Percentiles rank a stretch among this genome's conserved stretches.
These are phyloP conservation scores for Chinchilla lanigera DNA, from an alignment of 2,113 vertebrate genomes.

Conservation along the genomic window DNA sequence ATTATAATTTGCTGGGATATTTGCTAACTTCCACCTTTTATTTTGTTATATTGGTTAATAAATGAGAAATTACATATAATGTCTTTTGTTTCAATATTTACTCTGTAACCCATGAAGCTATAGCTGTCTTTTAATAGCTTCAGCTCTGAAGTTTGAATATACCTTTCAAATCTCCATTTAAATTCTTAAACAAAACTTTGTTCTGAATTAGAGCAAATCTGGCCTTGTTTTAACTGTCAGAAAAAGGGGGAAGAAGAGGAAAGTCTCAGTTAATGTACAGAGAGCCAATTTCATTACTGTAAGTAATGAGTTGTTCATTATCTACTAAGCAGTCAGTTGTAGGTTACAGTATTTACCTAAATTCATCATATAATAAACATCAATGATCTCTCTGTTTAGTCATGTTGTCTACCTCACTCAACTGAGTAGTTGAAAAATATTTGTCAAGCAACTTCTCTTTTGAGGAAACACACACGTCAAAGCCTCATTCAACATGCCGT, in stretches of 20 bases:
- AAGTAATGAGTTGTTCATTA: background rate
- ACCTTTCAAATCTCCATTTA: background rate
- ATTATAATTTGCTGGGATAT: background rate
- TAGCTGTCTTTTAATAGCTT: conserved; percentile 51
- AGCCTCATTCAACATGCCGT: background rate
- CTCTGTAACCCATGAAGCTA: background rate
- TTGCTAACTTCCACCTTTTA: background rate
- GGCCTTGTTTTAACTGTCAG: conserved; percentile 13
- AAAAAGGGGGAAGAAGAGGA: background rate
- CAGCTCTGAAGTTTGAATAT: background rate
- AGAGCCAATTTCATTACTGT: background rate
- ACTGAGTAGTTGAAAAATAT: background rate
- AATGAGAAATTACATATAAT: background rate
- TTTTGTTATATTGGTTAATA: conserved; percentile 22
- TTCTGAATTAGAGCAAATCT: conserved; percentile 31
- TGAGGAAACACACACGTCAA: background rate
- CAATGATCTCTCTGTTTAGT: background rate
- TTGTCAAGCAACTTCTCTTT: background rate
- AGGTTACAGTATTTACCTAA: background rate
- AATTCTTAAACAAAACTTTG: conserved; percentile 25
- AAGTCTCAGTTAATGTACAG: background rate
- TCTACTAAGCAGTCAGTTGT: conserved; percentile 5
- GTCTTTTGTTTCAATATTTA: conserved; percentile 26
- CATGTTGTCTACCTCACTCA: background rate
- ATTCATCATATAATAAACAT: background rate